Base-by-base conservation (phyloP, 2,797 vertebrate genomes). In the Anas bahamensis region DNA sequence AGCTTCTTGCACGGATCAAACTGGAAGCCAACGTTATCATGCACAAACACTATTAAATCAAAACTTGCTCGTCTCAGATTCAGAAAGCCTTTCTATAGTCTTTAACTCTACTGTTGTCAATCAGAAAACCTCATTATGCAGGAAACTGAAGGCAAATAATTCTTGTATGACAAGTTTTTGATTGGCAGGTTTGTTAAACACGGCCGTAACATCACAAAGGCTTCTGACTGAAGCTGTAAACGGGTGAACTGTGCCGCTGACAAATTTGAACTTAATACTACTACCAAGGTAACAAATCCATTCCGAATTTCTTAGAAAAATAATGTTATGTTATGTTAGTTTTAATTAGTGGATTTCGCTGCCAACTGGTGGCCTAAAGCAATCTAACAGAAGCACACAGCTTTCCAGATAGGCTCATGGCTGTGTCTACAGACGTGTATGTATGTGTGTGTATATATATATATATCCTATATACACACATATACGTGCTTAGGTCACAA, bases 111-210 rank as follows among this genome's bases (percentile, higher is more conserved):
- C 77, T 61, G 74, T 10, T 92, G 93, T 95, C 95, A 95, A 92
- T 95, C 93, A 95, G 93, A 74, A 96, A 94, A 88, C 77, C 90
- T 95, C 90, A 95, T 97, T 95, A 97, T 80, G 79, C 44, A 90
- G 61, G 75, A 94, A 96, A 94, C 74, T 71, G 41, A 95, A 95
- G 77, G 89, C 89, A 97, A 96, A 96, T 93, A 96, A 94, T 92
- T 82, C 89, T 82, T 52, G 90, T 94, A 94, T 77, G 91, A 95
- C 89, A 93, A 84, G 92, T 71, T 91, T 90, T 88, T 92, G 93
- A 95, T 75, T 91, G 96, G 91, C 93, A 86, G 17, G 77, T 86
- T 95, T 94, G 94, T 93, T 94, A 89, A 95, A 95, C 88, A 69
- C 2, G 8, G 77, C 77, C 84, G 17, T 84, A 65, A 81, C 75